A percentile compares a stretch with the other conserved stretches of the same genome.
phyloP scores from a whole-genome alignment of 2,888 invertebrate genomes.

The Meganola albula region DNA sequence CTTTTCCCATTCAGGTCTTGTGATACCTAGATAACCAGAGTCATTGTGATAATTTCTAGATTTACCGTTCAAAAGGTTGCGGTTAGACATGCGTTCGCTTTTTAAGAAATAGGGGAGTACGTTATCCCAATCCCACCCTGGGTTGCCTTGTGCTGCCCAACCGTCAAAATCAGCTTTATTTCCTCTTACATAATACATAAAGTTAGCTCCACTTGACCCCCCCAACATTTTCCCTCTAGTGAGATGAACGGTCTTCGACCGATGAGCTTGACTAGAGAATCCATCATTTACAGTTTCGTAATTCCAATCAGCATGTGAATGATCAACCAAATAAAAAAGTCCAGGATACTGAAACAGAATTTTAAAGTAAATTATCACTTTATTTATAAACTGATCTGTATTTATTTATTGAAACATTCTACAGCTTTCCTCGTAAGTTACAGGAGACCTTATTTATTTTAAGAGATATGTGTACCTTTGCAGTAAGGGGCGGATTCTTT shows the following conservation, averaged over 20 bases:
- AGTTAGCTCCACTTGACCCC: conserved; percentile 78
- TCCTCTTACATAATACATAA: conserved; percentile 77
- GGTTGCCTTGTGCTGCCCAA: conserved; percentile 74
- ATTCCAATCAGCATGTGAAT: conserved; percentile 68
- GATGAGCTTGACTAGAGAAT: conserved; percentile 54
- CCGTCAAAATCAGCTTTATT: conserved; percentile 71
- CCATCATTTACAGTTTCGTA: conserved; percentile 68
- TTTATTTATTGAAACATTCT: no score
- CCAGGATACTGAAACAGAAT: conserved; percentile 36
- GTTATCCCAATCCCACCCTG: conserved; percentile 77
- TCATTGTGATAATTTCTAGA: conserved; percentile 74
- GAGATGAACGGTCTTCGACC: conserved; percentile 57
- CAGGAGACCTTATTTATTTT: no score
- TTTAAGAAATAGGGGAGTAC: conserved; percentile 71
- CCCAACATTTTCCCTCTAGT: conserved; percentile 80
- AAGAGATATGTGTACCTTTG: no score
- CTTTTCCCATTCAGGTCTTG: conserved; percentile 28
- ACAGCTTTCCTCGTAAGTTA: no score
- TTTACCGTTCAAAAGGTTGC: conserved; percentile 43
- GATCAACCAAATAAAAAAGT: conserved; percentile 40
- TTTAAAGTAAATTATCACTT: no score
- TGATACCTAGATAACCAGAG: conserved; percentile 71
- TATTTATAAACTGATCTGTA: no score
- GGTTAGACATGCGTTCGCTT: conserved; percentile 60
- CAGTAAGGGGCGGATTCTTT: conserved; percentile 34